phyloP scores from a whole-genome alignment of 2,113 vertebrate genomes.

The Eptesicus fuscus region DNA sequence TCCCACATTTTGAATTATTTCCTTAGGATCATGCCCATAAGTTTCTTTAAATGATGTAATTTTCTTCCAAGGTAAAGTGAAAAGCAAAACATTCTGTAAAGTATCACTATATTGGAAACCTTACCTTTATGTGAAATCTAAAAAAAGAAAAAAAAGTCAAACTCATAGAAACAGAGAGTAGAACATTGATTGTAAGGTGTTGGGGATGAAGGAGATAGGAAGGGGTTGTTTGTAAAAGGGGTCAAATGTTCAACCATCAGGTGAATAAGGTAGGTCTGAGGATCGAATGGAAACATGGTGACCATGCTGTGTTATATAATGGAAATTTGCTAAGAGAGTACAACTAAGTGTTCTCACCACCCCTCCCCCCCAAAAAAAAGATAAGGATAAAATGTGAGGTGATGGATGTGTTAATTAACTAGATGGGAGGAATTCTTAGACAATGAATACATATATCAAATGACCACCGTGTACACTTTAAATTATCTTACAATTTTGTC shows the following conservation, averaged over 20 bases:
- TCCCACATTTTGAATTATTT: conserved; percentile 15
- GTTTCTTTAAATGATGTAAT: not conserved
- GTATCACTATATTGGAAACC: not conserved
- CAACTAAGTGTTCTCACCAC: not conserved
- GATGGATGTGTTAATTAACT: not conserved
- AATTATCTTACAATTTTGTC: not conserved
- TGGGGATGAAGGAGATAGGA: not conserved
- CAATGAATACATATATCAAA: not conserved
- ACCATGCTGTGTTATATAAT: not conserved
- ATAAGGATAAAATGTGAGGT: not conserved
- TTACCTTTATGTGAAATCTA: not conserved
- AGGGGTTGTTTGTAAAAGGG: not conserved
- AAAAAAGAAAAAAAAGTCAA: not conserved
- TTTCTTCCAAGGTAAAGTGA: not conserved
- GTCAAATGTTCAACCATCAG: not conserved
- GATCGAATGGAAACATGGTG: not conserved
- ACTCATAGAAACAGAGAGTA: not conserved
- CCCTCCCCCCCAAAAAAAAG: not conserved
- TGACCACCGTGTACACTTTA: not conserved
- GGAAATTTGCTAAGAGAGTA: not conserved
- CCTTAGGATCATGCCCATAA: not conserved
- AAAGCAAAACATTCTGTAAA: not conserved
- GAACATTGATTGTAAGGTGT: not conserved
- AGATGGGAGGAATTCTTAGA: not conserved
- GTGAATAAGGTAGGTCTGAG: not conserved